phyloP scores from a whole-genome alignment of 2,113 vertebrate species.

The Aramus guarauna region DNA sequence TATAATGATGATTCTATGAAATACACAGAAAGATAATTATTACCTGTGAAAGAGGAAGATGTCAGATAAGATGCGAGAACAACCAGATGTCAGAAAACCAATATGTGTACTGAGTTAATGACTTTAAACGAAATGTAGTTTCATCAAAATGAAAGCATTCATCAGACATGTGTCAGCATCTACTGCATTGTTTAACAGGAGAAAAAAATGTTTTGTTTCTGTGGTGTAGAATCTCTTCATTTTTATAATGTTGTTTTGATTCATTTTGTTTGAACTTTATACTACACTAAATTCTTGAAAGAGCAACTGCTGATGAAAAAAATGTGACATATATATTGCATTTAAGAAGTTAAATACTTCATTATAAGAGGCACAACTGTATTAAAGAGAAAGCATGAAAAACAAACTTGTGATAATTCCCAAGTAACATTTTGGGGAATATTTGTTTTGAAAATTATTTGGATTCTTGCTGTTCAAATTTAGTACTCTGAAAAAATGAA shows the following conservation, averaged over 20 bases:
- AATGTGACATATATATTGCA: neutral
- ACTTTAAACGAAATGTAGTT: neutral
- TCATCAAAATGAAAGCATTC: slow-evolving; percentile 12
- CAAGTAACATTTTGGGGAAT: neutral
- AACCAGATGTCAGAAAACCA: slow-evolving; percentile 6
- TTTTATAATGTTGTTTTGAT: neutral
- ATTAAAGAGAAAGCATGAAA: neutral
- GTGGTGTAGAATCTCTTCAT: neutral
- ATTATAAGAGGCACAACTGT: neutral
- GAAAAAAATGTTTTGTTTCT: neutral
- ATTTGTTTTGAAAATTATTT: neutral
- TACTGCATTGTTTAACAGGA: neutral
- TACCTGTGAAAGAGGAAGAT: neutral
- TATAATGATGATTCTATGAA: no score
- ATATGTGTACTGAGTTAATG: neutral
- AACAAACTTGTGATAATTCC: neutral
- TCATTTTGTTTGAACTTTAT: neutral
- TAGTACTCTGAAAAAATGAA: neutral
- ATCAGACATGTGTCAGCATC: neutral
- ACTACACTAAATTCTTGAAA: neutral
- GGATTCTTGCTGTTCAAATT: neutral
- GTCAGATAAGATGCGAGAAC: neutral
- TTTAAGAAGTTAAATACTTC: neutral
- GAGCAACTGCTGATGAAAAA: neutral
- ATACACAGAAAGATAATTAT: neutral